A percentile compares a stretch with the other conserved stretches of the same genome.
Conservation (phyloP, 2,113 vertebrate species). For the Mus spicilegus region DNA sequence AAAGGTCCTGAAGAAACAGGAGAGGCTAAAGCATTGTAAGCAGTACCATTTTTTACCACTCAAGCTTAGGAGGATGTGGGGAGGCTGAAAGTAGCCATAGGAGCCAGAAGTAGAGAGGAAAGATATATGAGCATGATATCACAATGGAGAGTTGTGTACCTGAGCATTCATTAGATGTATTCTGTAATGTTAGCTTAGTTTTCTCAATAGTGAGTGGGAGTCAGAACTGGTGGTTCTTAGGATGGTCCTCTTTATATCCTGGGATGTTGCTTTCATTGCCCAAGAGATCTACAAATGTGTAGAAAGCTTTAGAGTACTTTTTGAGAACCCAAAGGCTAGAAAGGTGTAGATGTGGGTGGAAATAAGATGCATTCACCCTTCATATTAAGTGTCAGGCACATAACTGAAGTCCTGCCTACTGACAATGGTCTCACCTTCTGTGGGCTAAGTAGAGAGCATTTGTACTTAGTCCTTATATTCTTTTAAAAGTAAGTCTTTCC, state of each 20-base stretch:
- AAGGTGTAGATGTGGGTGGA: neutral
- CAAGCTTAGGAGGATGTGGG: neutral
- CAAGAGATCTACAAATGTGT: neutral
- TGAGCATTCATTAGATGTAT: neutral
- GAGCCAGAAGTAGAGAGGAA: neutral
- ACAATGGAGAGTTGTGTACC: neutral
- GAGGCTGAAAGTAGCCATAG: neutral
- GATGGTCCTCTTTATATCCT: neutral
- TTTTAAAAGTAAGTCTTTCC: neutral
- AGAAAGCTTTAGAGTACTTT: neutral
- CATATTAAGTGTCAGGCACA: neutral
- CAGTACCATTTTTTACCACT: neutral
- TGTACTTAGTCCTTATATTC: neutral
- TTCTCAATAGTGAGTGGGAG: neutral
- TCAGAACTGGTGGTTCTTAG: neutral
- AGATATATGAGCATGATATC: rapidly evolving
- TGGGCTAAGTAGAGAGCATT: neutral
- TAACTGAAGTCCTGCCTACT: neutral
- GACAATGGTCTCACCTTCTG: neutral
- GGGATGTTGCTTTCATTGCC: neutral
- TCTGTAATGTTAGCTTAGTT: neutral
- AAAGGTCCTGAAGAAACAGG: neutral
- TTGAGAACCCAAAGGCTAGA: neutral
- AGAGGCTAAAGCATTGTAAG: neutral
- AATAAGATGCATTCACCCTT: neutral